These are phyloP conservation scores for Cheilosia vulpina DNA, from an alignment of 2,888 invertebrate species.

Conservation along the genomic window DNA sequence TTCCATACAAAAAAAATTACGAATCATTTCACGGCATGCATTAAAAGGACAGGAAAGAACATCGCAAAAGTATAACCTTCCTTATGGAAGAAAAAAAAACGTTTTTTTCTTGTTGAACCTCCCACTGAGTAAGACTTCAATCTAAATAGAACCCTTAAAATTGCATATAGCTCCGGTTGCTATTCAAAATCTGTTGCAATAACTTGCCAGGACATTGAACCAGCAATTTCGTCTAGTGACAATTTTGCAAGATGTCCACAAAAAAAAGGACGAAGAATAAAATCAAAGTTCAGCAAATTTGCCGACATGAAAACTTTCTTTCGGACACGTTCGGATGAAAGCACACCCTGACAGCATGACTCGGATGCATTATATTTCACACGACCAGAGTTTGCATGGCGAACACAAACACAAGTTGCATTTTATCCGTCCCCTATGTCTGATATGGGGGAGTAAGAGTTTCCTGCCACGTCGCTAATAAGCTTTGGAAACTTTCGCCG, in stretches of 20 bases:
- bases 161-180: no score
- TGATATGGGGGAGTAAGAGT: neutral
- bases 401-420: slow-evolving; percentile 36
- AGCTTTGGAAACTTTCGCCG: slow-evolving; percentile 52
- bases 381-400: neutral
- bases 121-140: neutral
- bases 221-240: neutral
- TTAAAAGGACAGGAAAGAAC: neutral
- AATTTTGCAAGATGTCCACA: neutral
- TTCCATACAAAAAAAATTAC: neutral
- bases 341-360: slow-evolving; percentile 34
- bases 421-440: slow-evolving; percentile 18
- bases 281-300: slow-evolving; percentile 41
- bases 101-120: neutral
- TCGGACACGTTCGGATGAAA: slow-evolving; percentile 21
- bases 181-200: neutral
- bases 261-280: neutral
- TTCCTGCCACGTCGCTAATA: slow-evolving; percentile 35
- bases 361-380: slow-evolving; percentile 8
- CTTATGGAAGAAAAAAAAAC: neutral
- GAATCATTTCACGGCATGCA: neutral
- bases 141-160: neutral
- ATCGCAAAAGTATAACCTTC: neutral
- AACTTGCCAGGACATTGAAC: slow-evolving; percentile 18
- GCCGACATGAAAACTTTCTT: slow-evolving; percentile 26